Evolutionary conservation across 64 coral and sea anemone genomes (phyloP).

Genomic region (Montipora cactus): DNA sequence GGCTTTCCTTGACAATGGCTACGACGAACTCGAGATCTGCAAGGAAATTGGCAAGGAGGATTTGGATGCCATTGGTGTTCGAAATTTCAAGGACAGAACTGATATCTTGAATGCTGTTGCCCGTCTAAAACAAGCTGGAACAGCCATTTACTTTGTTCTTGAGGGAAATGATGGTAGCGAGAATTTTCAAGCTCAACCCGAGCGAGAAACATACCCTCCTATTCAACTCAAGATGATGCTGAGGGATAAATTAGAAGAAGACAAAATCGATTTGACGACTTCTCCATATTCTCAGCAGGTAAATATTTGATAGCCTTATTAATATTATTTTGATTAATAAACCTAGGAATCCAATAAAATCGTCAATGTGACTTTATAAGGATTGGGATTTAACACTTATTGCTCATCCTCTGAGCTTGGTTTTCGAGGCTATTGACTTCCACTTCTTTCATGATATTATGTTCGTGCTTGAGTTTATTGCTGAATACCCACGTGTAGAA

Average conservation of each 20-base stretch:
- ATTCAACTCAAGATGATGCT: constrained; percentile 85
- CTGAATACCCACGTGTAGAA: background rate
- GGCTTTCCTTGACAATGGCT: constrained; percentile 97
- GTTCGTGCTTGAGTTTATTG: background rate
- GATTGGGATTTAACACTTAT: too few species aligned
- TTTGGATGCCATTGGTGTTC: constrained; percentile 97
- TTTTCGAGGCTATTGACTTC: background rate
- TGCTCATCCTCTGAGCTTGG: too few species aligned
- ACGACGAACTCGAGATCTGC: constrained; percentile 98
- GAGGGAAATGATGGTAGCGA: constrained; percentile 36
- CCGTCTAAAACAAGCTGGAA: constrained; percentile 86
- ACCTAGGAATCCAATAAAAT: background rate
- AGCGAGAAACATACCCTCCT: constrained; percentile 64
- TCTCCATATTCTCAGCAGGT: constrained; percentile 82
- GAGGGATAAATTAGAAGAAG: constrained; percentile 73
- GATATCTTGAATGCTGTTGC: constrained; percentile 92
- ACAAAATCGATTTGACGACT: constrained; percentile 78
- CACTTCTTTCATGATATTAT: background rate
- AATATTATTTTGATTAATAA: background rate
- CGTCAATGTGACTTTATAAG: background rate
- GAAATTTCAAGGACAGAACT: constrained; percentile 87
- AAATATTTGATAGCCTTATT: constrained; percentile 24
- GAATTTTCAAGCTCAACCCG: constrained; percentile 51
- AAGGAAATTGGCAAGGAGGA: constrained; percentile 98
- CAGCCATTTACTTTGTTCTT: constrained; percentile 91